These are phyloP conservation scores for Lophotriccus pileatus DNA, from an alignment of 2,797 vertebrate species.

Conservation along the genomic window DNA sequence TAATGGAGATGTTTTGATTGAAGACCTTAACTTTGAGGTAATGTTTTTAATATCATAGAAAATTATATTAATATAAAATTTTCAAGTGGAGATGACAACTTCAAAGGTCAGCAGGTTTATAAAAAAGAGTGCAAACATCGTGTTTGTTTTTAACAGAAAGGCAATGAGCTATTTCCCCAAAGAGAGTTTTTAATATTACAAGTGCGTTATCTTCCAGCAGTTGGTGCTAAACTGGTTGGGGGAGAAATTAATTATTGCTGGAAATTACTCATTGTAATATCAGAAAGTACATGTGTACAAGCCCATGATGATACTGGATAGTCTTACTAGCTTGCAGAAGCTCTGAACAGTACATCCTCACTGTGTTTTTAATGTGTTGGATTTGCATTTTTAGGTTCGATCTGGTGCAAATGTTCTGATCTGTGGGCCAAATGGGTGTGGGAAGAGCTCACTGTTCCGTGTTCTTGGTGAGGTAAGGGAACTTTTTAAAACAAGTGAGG, in stretches of 20 bases:
- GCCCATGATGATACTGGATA: background rate
- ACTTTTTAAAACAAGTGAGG: accelerated
- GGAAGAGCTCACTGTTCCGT: slow-evolving; percentile 96
- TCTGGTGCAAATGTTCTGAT: slow-evolving; percentile 96
- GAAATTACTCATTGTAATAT: background rate
- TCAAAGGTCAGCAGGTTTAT: background rate
- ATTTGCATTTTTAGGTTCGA: slow-evolving; percentile 79
- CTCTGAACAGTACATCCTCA: background rate
- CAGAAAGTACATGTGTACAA: background rate
- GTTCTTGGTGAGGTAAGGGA: slow-evolving; percentile 91
- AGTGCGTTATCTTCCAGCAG: background rate
- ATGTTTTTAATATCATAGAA: background rate
- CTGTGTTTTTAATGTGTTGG: background rate
- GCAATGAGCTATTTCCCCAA: background rate
- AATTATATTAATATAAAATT: background rate
- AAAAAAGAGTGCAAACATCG: background rate
- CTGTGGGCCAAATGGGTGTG: slow-evolving; percentile 97
- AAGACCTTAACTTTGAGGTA: slow-evolving; percentile 93
- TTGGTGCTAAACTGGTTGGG: background rate
- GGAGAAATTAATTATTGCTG: background rate
- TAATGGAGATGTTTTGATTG: slow-evolving; percentile 94
- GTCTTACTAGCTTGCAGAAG: background rate
- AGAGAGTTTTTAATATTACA: background rate
- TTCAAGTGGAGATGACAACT: background rate
- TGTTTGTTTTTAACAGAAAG: background rate